Conservation (phyloP, 2,888 invertebrate genomes). For the Strigamia transsilvanica region DNA sequence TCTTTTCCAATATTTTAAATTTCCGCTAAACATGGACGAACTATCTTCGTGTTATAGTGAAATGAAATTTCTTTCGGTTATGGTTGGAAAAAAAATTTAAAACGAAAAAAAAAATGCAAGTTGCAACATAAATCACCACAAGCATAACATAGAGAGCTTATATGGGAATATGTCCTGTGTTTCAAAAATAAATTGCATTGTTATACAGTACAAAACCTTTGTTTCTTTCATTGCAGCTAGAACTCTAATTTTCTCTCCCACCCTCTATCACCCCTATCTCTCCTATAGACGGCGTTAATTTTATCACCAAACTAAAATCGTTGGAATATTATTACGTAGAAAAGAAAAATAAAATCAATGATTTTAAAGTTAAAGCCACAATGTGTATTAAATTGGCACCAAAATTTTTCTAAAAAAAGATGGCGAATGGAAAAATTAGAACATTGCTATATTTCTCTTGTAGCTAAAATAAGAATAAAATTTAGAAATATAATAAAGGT, state of each 20-base stretch:
- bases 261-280: neutral
- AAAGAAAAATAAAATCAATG: neutral
- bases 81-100: constrained; percentile 7
- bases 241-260: constrained; percentile 6
- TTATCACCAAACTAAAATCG: neutral
- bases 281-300: neutral
- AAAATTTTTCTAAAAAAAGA: neutral
- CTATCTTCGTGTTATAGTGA: neutral
- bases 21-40: neutral
- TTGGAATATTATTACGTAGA: neutral
- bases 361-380: neutral
- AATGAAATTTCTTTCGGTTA: neutral
- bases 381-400: neutral
- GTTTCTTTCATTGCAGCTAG: neutral
- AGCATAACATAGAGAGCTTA: constrained; percentile 46
- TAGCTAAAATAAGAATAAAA: neutral
- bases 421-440: neutral
- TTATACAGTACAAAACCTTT: constrained; percentile 41
- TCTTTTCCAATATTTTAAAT: neutral
- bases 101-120: constrained; percentile 14
- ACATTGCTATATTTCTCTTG: neutral
- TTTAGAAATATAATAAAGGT: neutral
- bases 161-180: constrained; percentile 24
- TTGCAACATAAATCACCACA: constrained; percentile 32
- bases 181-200: constrained; percentile 39